Percentiles rank a stretch among this genome's conserved stretches.
Conservation (phyloP, 2,888 invertebrate species). For the Kryphioiulus occultus region DNA sequence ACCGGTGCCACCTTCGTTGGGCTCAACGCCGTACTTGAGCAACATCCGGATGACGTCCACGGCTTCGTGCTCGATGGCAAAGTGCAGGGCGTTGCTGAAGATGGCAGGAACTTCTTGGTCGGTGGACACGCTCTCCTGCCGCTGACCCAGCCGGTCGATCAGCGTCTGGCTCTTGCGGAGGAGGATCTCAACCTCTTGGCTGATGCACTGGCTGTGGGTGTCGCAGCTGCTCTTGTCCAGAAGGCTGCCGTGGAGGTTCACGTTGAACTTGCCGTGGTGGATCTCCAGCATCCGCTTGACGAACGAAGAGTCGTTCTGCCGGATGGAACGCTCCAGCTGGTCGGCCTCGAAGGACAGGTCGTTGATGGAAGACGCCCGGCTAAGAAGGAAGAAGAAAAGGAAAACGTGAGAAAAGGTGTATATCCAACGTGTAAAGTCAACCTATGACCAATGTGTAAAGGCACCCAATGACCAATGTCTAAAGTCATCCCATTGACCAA, state of each 20-base stretch:
- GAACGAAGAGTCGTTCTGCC: conserved; percentile 65
- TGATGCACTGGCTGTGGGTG: conserved; percentile 59
- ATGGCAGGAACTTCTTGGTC: conserved; percentile 63
- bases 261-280: conserved; percentile 66
- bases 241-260: conserved; percentile 61
- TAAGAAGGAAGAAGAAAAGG: conserved; percentile 55
- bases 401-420: not conserved
- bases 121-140: conserved; percentile 59
- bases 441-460: no score
- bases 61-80: conserved; percentile 69
- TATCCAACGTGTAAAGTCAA: no score
- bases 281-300: conserved; percentile 66
- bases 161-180: conserved; percentile 62
- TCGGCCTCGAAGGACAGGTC: conserved; percentile 65
- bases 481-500: no score
- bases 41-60: conserved; percentile 67
- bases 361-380: conserved; percentile 64
- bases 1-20: conserved; percentile 66
- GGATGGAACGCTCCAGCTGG: conserved; percentile 66
- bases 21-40: conserved; percentile 67
- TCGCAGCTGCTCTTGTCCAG: conserved; percentile 61
- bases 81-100: conserved; percentile 68
- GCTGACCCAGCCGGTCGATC: conserved; percentile 60
- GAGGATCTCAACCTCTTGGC: conserved; percentile 61
- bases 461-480: no score